Evolutionary conservation across 1,140 invertebrate genomes (phyloP).

Genomic region (Bactericera cockerelli): DNA sequence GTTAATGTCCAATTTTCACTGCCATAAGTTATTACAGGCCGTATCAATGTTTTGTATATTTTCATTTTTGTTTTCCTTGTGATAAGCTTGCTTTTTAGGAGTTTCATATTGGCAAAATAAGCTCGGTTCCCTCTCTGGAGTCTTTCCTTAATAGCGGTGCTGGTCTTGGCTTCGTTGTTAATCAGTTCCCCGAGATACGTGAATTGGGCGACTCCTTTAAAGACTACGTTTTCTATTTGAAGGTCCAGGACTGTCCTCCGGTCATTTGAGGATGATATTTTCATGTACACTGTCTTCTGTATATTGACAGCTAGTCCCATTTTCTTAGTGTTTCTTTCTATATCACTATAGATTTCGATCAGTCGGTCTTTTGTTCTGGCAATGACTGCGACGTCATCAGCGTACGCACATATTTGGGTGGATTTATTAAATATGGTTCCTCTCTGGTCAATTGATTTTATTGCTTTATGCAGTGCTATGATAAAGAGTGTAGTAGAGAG

Average conservation of each 20-base stretch:
- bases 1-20: conserved; percentile 14
- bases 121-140: neutral
- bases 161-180: neutral
- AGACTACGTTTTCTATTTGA: neutral
- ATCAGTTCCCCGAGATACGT: neutral
- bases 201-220: neutral
- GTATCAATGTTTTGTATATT: conserved; percentile 10
- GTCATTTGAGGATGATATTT: neutral
- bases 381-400: conserved; percentile 18
- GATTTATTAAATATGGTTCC: conserved; percentile 13
- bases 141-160: neutral
- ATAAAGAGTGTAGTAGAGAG: conserved; percentile 14
- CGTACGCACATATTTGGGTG: conserved; percentile 19
- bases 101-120: neutral
- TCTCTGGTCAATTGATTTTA: conserved; percentile 13
- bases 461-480: conserved; percentile 12
- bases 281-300: conserved; percentile 14
- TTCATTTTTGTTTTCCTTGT: neutral
- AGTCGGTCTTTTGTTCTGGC: conserved; percentile 17
- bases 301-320: conserved; percentile 12
- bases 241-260: neutral
- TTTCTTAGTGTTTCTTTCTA: conserved; percentile 15
- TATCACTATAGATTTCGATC: conserved; percentile 12
- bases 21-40: conserved; percentile 14
- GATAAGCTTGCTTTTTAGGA: neutral